A percentile compares a stretch with the other conserved stretches of the same genome.
phyloP scores from a whole-genome alignment of 2,888 invertebrate genomes.

The Myathropa florea region DNA sequence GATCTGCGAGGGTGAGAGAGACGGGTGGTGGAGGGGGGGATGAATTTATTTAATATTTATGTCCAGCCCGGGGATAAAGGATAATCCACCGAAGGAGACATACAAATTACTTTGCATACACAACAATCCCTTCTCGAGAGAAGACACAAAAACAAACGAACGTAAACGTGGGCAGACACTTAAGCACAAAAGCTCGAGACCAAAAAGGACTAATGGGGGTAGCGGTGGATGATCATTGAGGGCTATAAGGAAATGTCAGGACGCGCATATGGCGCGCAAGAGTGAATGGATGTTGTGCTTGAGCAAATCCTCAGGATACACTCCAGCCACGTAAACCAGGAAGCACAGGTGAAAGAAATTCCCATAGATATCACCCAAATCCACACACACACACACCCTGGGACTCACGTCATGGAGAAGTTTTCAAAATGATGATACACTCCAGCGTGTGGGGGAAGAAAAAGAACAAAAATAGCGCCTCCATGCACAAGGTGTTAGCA shows the following conservation, averaged over 20 bases:
- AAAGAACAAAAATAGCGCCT: neutral
- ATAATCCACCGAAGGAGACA: constrained; percentile 46
- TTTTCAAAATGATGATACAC: constrained; percentile 13
- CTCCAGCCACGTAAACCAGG: neutral
- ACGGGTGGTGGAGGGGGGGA: neutral
- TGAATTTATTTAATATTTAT: constrained; percentile 66
- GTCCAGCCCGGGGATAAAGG: constrained; percentile 45
- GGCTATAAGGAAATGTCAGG: constrained; percentile 31
- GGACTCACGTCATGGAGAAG: constrained; percentile 8
- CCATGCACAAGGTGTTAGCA: neutral
- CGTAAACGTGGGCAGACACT: constrained; percentile 22
- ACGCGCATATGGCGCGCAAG: constrained; percentile 46
- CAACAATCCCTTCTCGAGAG: constrained; percentile 33
- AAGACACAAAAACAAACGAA: constrained; percentile 7
- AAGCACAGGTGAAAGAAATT: constrained; percentile 47
- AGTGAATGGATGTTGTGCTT: constrained; percentile 31
- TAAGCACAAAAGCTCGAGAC: constrained; percentile 21
- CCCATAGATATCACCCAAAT: constrained; percentile 21
- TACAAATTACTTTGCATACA: constrained; percentile 61
- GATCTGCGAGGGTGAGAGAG: constrained; percentile 1
- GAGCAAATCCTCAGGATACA: constrained; percentile 43
- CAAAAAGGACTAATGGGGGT: constrained; percentile 13
- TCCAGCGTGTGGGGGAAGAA: neutral
- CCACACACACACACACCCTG: neutral
- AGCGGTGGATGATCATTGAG: constrained; percentile 24